Evolutionary conservation across 2,113 vertebrate genomes (phyloP).

Genomic region (Nibea albiflora): DNA sequence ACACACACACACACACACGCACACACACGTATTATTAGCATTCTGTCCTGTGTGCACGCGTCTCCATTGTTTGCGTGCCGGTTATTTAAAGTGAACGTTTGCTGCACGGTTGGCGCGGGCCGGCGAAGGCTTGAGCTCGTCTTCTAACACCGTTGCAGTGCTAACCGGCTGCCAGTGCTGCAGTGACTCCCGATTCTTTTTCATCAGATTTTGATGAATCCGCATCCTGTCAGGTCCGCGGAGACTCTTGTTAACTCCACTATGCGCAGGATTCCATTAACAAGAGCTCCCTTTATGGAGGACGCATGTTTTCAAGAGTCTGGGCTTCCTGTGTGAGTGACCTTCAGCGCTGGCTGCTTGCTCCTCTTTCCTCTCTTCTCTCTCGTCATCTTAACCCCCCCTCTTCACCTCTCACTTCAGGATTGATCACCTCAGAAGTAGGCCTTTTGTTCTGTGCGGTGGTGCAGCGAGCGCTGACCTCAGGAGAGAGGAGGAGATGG

Average conservation of each 20-base stretch:
- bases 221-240: conserved; percentile 45
- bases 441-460: conserved; percentile 72
- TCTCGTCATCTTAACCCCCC: conserved; percentile 34
- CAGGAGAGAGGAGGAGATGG: conserved; percentile 61
- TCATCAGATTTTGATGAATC: conserved; percentile 63
- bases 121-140: neutral
- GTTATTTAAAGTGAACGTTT: conserved; percentile 47
- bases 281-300: neutral
- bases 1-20: conserved; percentile 25
- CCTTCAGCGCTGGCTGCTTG: conserved; percentile 40
- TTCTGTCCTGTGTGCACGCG: neutral
- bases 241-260: conserved; percentile 13
- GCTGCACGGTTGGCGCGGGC: neutral
- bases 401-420: conserved; percentile 62
- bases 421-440: conserved; percentile 76
- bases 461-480: conserved; percentile 66
- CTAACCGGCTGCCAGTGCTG: conserved; percentile 2
- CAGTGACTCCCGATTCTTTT: conserved; percentile 10
- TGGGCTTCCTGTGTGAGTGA: conserved; percentile 49
- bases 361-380: conserved; percentile 1
- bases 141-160: conserved; percentile 16
- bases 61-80: conserved; percentile 15
- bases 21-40: conserved; percentile 2
- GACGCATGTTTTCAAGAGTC: neutral
- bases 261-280: conserved; percentile 17